A percentile compares a stretch with the other conserved stretches of the same genome.
phyloP scores from a whole-genome alignment of 2,797 vertebrate species.

The Amphiprion clarkii region DNA sequence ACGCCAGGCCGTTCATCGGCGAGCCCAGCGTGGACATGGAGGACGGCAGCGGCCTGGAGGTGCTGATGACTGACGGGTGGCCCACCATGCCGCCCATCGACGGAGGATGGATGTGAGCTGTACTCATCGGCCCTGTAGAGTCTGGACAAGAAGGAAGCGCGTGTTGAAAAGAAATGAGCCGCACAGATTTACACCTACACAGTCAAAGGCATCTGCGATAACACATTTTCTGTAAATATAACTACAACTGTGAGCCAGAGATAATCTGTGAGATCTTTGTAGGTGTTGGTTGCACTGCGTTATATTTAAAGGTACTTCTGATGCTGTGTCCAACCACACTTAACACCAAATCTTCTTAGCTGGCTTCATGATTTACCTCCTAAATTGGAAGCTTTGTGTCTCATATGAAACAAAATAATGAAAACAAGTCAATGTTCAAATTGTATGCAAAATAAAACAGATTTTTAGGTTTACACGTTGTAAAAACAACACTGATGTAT shows the following conservation, averaged over 20 bases:
- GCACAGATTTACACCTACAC: neutral
- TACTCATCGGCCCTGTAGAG: slow-evolving; percentile 87
- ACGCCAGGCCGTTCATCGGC: slow-evolving; percentile 86
- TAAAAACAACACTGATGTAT: no score
- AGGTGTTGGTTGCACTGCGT: no score
- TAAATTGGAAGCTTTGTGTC: no score
- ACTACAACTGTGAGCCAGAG: no score
- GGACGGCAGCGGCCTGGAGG: slow-evolving; percentile 84
- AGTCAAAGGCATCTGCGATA: neutral
- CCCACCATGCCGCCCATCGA: slow-evolving; percentile 87
- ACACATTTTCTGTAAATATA: neutral
- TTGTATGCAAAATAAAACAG: no score
- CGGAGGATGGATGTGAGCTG: slow-evolving; percentile 80
- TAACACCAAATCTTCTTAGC: no score
- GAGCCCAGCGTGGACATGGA: slow-evolving; percentile 87
- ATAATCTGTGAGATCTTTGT: neutral
- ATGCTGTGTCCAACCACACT: no score
- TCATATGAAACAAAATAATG: no score
- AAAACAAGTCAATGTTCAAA: no score
- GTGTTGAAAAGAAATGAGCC: neutral
- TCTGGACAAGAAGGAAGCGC: slow-evolving; percentile 65
- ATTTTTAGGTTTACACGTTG: no score
- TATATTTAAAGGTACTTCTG: no score
- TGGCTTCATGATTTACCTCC: neutral
- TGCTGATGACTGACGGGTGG: slow-evolving; percentile 90